A percentile compares a stretch with the other conserved stretches of the same genome.
These are phyloP conservation scores for Heliconius erato DNA, from an alignment of 2,888 invertebrate genomes.

Conservation along the genomic window DNA sequence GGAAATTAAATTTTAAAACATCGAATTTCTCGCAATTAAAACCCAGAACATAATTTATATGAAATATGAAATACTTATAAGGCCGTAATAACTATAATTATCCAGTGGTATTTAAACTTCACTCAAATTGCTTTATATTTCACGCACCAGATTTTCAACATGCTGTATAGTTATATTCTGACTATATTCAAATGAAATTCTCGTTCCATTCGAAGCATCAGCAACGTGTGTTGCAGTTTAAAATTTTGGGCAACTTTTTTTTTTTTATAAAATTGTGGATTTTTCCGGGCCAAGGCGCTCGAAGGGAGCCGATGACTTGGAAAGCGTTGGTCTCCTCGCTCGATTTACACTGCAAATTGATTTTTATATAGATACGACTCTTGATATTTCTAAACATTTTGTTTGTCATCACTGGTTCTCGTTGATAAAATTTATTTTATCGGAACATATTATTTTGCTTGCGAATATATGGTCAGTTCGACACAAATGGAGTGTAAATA, in stretches of 20 bases:
- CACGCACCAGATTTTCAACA: constrained; percentile 50
- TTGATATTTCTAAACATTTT: constrained; percentile 59
- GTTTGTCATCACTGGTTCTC: constrained; percentile 59
- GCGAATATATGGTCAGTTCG: constrained; percentile 23
- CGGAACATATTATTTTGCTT: neutral
- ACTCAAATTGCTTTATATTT: constrained; percentile 48
- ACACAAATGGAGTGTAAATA: constrained; percentile 25
- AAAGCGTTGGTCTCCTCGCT: constrained; percentile 81
- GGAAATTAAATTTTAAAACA: constrained; percentile 23
- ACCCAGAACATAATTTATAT: constrained; percentile 5
- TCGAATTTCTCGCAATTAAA: constrained; percentile 27
- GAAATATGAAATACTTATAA: constrained; percentile 31
- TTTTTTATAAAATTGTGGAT: constrained; percentile 71
- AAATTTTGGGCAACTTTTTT: constrained; percentile 46
- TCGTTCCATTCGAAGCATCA: constrained; percentile 45
- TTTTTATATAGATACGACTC: constrained; percentile 72
- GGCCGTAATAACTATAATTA: constrained; percentile 37
- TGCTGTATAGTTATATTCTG: too few relatives aligned
- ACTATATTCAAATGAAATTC: constrained; percentile 51
- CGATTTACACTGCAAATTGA: constrained; percentile 84
- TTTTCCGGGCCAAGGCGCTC: constrained; percentile 77
- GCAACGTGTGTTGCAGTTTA: constrained; percentile 51
- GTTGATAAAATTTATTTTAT: constrained; percentile 49
- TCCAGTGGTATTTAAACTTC: constrained; percentile 34
- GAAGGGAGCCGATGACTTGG: constrained; percentile 78